phyloP scores from a whole-genome alignment of 2,888 invertebrate species.

The Ectemnius cavifrons region DNA sequence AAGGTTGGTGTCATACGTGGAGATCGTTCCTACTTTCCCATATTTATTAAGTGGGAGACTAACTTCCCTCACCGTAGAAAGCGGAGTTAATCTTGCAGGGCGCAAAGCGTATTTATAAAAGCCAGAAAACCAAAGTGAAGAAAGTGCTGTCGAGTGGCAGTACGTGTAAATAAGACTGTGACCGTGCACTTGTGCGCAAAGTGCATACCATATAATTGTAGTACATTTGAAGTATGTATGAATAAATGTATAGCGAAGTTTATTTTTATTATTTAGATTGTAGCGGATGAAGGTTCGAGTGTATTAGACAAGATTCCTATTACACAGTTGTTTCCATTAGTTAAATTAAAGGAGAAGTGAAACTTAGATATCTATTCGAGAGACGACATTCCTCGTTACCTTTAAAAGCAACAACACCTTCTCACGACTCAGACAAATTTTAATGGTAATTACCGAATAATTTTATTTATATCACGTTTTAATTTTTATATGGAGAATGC shows the following conservation, averaged over 20 bases:
- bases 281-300: conserved; percentile 58
- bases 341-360: conserved; percentile 49
- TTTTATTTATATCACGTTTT: conserved; percentile 55
- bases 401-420: conserved; percentile 25
- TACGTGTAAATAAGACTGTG: conserved; percentile 73
- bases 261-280: conserved; percentile 74
- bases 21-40: conserved; percentile 20
- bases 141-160: conserved; percentile 54
- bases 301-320: conserved; percentile 62
- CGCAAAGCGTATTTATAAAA: conserved; percentile 52
- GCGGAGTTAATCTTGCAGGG: conserved; percentile 25
- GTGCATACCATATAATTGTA: conserved; percentile 65
- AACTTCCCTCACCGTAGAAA: neutral
- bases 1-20: neutral
- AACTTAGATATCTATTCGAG: conserved; percentile 34
- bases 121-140: conserved; percentile 62
- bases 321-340: conserved; percentile 63
- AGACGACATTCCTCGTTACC: conserved; percentile 57
- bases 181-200: conserved; percentile 63
- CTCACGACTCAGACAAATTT: conserved; percentile 40
- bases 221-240: conserved; percentile 64
- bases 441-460: conserved; percentile 35
- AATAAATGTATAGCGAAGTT: conserved; percentile 73
- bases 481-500: conserved; percentile 62
- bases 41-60: conserved; percentile 2